Base-by-base conservation (phyloP, 2,888 invertebrate species). In the Colletes collaris region DNA sequence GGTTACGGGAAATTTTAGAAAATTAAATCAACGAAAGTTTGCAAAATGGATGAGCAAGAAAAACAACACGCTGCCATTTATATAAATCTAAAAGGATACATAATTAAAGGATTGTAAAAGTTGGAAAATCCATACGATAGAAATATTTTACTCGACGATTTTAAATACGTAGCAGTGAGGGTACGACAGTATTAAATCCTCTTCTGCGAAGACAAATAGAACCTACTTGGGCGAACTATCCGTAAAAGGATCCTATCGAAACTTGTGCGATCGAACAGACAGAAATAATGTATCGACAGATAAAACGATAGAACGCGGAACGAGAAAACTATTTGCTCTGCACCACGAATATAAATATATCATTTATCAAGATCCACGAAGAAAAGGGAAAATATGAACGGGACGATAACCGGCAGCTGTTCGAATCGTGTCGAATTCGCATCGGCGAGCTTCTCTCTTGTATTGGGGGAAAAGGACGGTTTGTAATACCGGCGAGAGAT, bases 401-500 rank as follows among this genome's bases (percentile, higher is more conserved):
- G 8, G 7, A 46, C 44, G 44, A 7, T 46, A 46, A 53, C 8
- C 50, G 52, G 16, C 37, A 7, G 64, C 37, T 19, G 64, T 64
- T 37, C 37, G 64, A 19, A 35, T 40, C 16, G 40, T 27, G 52
- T 64, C 52, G 40, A 64, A 60, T 46, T 60, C 60, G 11, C 46
- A 19, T 46, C 44, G 11, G 2, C 16, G 37, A 13, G 19, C 4
- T 11, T 52, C 13, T 8, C 44, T 46, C 6, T 19, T 10, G 11
- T 19, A 55, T 55, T 27, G 55, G 64, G 27, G 40, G 53, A 65
- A 65, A 65, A 65, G 55, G 37, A 7, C 3, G 52, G 2, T 7
- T 19, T 7, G 35, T 11, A 58, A 35, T 49, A 49, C 13, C 49
- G 58, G 58, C 8, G n/a, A 4, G 7, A 58, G 58, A 65, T 10